A percentile compares a stretch with the other conserved stretches of the same genome.
Evolutionary conservation across 1,140 invertebrate species (phyloP).

Genomic region (Drosophila santomea): DNA sequence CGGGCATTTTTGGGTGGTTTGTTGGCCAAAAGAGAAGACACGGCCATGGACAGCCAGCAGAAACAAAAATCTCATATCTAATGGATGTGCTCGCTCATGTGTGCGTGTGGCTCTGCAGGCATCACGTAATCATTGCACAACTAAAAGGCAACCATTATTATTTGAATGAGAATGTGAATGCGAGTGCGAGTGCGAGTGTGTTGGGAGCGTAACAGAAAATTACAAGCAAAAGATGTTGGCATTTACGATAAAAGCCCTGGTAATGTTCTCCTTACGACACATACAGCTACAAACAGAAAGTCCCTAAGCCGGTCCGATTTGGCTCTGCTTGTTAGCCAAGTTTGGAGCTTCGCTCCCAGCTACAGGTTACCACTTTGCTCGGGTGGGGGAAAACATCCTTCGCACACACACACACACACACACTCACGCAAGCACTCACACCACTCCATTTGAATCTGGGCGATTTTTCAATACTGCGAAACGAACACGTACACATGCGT

Average conservation of each 20-base stretch:
- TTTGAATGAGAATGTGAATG: constrained; percentile 77
- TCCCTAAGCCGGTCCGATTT: constrained; percentile 47
- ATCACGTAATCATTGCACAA: constrained; percentile 82
- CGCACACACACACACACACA: background rate
- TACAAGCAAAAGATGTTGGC: constrained; percentile 81
- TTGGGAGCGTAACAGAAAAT: constrained; percentile 77
- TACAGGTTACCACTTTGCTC: constrained; percentile 21
- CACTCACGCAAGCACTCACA: background rate
- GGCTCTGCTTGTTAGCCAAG: constrained; percentile 32
- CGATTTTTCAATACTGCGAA: constrained; percentile 37
- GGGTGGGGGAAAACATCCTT: background rate
- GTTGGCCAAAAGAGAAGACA: constrained; percentile 18
- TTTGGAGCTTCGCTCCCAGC: constrained; percentile 18
- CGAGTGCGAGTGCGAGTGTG: constrained; percentile 51
- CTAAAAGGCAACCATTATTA: constrained; percentile 82
- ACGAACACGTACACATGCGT: constrained; percentile 57
- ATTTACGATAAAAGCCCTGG: constrained; percentile 81
- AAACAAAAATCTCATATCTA: constrained; percentile 77
- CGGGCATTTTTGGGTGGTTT: background rate
- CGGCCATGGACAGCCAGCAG: constrained; percentile 46
- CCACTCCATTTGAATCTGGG: constrained; percentile 22
- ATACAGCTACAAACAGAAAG: constrained; percentile 24
- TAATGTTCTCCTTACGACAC: constrained; percentile 77
- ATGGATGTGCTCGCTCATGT: constrained; percentile 73
- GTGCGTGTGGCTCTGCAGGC: constrained; percentile 59